phyloP scores from a whole-genome alignment of 2,113 vertebrate species.

The Charina bottae region DNA sequence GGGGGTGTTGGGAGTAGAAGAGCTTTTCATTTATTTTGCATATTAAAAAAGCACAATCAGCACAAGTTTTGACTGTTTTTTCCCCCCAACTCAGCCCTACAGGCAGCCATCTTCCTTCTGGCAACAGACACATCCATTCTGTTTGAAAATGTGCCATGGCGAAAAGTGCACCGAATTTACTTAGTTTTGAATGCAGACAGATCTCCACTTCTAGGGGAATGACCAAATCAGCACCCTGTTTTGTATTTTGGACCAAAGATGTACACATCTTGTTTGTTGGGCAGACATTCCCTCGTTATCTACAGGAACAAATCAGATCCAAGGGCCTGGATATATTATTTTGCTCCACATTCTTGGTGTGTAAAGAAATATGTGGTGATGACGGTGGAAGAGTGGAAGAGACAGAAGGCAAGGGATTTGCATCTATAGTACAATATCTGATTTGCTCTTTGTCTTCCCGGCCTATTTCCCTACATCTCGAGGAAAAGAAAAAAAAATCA shows the following conservation, averaged over 20 bases:
- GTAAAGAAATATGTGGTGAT: not conserved
- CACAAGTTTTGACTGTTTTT: not conserved
- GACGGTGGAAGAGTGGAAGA: not conserved
- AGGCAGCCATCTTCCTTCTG: not conserved
- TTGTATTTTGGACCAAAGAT: not conserved
- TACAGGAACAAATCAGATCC: slow-evolving; percentile 13
- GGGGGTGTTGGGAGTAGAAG: not conserved
- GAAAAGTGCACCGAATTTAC: not conserved
- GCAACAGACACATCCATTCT: not conserved
- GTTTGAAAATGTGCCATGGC: not conserved
- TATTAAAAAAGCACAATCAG: not conserved
- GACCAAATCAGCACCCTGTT: not conserved
- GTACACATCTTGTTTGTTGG: not conserved
- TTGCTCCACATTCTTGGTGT: not conserved
- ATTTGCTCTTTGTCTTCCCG: slow-evolving; percentile 53
- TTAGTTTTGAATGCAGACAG: not conserved
- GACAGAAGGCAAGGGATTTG: not conserved
- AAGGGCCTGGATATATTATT: not conserved
- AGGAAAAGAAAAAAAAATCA: slow-evolving; percentile 40
- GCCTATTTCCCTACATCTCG: slow-evolving; percentile 44
- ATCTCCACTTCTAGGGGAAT: not conserved
- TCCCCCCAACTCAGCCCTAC: not conserved
- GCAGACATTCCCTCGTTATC: not conserved
- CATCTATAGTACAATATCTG: slow-evolving; percentile 45
- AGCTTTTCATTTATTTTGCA: not conserved